phyloP scores from a whole-genome alignment of 2,113 vertebrate species.

The Crocuta crocuta region DNA sequence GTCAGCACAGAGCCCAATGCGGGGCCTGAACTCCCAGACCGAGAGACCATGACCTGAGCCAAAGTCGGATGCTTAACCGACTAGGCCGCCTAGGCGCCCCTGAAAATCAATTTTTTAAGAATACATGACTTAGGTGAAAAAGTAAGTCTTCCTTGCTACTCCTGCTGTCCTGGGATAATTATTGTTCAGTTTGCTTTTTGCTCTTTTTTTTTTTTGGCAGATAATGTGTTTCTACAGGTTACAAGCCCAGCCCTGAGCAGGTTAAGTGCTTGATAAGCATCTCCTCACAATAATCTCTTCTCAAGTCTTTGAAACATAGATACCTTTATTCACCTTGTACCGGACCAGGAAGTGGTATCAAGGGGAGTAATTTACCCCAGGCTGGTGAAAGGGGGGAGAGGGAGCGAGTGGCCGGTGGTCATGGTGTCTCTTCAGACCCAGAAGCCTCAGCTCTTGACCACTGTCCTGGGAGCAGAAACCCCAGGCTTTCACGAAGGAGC shows the following conservation, averaged over 20 bases:
- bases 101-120: slow-evolving; percentile 3
- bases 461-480: not conserved
- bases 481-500: not conserved
- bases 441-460: no score
- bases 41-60: no score
- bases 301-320: not conserved
- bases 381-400: no score
- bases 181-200: not conserved
- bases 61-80: no score
- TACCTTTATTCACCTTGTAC: not conserved
- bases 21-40: no score
- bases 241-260: not conserved
- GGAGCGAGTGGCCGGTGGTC: no score
- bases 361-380: not conserved
- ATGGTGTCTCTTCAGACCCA: not conserved
- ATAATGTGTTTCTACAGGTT: not conserved
- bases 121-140: not conserved
- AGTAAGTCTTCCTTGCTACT: not conserved
- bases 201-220: not conserved
- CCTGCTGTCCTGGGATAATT: not conserved
- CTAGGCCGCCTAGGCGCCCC: no score
- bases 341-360: not conserved
- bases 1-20: no score
- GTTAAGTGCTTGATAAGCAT: not conserved
- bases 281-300: not conserved